Percentiles rank a stretch among this genome's conserved stretches.
Conservation (phyloP, 2,797 vertebrate species). For the Cuculus canorus region DNA sequence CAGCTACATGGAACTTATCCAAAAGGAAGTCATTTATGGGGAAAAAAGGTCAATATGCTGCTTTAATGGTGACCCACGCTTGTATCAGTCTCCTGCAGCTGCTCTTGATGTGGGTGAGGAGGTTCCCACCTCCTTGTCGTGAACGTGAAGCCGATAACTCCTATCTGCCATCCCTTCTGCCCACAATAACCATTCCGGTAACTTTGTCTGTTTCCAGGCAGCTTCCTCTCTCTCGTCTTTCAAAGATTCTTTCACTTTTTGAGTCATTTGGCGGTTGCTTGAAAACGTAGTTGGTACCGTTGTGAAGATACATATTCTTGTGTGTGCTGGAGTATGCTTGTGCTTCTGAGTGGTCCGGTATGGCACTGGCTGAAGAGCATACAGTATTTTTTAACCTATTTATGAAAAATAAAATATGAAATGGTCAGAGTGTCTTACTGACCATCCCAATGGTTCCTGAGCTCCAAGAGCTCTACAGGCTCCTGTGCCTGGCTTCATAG, state of each 20-base stretch:
- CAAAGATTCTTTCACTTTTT: background rate
- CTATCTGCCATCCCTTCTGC: background rate
- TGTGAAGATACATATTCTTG: background rate
- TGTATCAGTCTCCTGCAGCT: background rate
- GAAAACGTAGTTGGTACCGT: background rate
- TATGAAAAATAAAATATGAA: background rate
- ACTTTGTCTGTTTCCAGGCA: background rate
- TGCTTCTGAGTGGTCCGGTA: background rate
- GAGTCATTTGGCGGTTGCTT: background rate
- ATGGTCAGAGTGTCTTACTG: background rate
- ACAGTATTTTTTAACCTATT: background rate
- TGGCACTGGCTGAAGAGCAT: background rate
- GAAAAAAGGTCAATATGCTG: background rate
- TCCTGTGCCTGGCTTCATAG: background rate
- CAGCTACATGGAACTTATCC: background rate
- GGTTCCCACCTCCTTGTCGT: constrained; percentile 1
- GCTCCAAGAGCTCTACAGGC: background rate
- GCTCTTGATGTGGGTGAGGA: constrained; percentile 1
- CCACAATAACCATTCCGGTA: background rate
- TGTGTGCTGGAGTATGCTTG: background rate
- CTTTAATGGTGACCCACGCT: background rate
- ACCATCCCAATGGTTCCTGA: background rate
- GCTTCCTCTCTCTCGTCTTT: background rate
- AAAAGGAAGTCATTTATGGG: background rate
- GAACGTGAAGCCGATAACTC: constrained; percentile 8